Base-by-base conservation (phyloP, 2,797 vertebrate species). In the Phylloscopus collybita region DNA sequence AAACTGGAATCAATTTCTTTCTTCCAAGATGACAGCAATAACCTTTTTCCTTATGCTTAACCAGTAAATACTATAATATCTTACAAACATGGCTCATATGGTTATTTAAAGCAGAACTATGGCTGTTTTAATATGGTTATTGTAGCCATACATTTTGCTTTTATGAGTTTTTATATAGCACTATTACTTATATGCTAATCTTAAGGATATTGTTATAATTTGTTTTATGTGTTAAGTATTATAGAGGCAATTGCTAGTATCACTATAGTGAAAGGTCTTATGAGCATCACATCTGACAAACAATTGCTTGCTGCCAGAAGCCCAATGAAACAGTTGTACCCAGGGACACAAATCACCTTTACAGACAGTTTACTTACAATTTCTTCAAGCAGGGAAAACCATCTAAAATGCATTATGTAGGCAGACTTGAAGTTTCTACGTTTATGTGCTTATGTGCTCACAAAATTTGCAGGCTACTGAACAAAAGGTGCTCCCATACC, bases 171-270 rank as follows among this genome's bases (percentile, higher is more conserved):
- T 98, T 97, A 96, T 97, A 94, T 90, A 95, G 95, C 92, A 86
- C 95, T 97, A 96, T 97, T 97, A 97, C 96, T 98, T 97, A 97
- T 84, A 90, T 91, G 95, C 86, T 97, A 97, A 98, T 97, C 96
- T 96, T 97, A 94, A 89, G 93, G 83, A 97, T 97, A 97, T 97
- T 97, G 93, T 96, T 97, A 94, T 97, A 97, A 97, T 98, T 97
- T 97, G 95, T 95, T 98, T 97, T 97, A 95, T 93, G 75, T 80
- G 74, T 94, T 97, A 96, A 96, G 96, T 93, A 94, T 97, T 97
- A 93, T 12, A 81, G 73, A 96, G 71, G 82, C 82, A 95, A 85
- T 96, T 95, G 73, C 66, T 88, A 76, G 89, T 38, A 76, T 84
- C 64, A 34, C 76, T 91, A 30, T 36, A 95, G 93, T 96, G 96